These are phyloP conservation scores for Ailurus styani DNA, from an alignment of 2,113 vertebrate species.

Conservation along the genomic window DNA sequence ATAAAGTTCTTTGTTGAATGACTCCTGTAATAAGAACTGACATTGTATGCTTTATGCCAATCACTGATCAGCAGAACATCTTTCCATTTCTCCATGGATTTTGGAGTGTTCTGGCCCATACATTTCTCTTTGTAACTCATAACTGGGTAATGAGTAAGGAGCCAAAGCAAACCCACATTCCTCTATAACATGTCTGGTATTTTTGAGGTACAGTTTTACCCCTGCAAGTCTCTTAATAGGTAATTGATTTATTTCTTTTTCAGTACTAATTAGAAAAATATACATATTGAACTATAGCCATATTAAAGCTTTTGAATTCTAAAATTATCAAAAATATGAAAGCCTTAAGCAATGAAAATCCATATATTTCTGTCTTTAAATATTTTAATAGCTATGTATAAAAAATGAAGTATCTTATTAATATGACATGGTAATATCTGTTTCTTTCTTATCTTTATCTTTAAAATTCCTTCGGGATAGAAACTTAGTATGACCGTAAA, in stretches of 20 bases:
- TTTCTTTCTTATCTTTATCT: conserved; percentile 29
- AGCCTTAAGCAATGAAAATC: background rate
- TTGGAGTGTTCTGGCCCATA: background rate
- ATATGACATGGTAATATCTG: background rate
- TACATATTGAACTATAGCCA: background rate
- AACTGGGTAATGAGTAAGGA: background rate
- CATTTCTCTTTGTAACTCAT: background rate
- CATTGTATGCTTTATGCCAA: background rate
- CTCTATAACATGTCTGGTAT: background rate
- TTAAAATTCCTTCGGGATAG: background rate
- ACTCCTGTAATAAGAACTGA: background rate
- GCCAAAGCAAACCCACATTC: background rate
- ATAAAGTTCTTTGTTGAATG: background rate
- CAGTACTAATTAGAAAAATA: background rate
- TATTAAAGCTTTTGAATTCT: background rate
- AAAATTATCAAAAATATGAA: conserved; percentile 16
- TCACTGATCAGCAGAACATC: background rate
- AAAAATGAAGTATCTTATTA: conserved; percentile 27
- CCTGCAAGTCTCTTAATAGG: background rate
- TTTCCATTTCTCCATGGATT: background rate
- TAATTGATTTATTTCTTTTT: background rate
- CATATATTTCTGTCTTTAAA: background rate
- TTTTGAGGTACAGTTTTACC: background rate
- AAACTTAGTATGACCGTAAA: background rate
- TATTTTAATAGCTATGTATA: background rate